A percentile compares a stretch with the other conserved stretches of the same genome.
phyloP scores from a whole-genome alignment of 2,797 vertebrate species.

The Falco peregrinus region DNA sequence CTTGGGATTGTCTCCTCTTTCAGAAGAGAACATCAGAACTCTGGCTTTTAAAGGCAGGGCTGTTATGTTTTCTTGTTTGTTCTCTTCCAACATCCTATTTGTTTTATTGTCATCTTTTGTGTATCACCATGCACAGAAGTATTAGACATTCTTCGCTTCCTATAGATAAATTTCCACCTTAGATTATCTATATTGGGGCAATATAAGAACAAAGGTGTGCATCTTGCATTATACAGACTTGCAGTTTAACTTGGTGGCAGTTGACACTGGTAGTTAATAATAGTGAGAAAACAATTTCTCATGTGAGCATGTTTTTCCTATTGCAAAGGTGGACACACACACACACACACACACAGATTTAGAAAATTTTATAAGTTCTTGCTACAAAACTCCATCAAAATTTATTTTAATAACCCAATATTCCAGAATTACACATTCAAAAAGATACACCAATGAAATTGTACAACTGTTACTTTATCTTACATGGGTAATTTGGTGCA shows the following conservation, averaged over 20 bases:
- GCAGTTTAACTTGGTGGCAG: neutral
- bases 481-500: neutral
- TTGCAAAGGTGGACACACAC: no score
- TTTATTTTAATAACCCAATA: neutral
- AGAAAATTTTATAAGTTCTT: neutral
- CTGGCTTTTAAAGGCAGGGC: neutral
- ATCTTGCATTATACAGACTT: neutral
- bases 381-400: neutral
- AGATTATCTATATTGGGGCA: neutral
- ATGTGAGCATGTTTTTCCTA: no score
- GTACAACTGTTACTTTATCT: neutral
- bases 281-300: no score
- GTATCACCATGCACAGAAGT: neutral
- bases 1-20: neutral
- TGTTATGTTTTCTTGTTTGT: neutral
- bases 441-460: neutral
- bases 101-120: neutral
- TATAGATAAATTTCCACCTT: neutral
- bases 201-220: neutral
- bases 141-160: neutral
- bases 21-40: neutral
- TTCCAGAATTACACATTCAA: neutral
- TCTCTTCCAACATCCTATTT: neutral
- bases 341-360: no score
- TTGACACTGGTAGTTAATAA: neutral